Evolutionary conservation across 2,113 vertebrate genomes (phyloP).

Genomic region (Semicossyphus pulcher): DNA sequence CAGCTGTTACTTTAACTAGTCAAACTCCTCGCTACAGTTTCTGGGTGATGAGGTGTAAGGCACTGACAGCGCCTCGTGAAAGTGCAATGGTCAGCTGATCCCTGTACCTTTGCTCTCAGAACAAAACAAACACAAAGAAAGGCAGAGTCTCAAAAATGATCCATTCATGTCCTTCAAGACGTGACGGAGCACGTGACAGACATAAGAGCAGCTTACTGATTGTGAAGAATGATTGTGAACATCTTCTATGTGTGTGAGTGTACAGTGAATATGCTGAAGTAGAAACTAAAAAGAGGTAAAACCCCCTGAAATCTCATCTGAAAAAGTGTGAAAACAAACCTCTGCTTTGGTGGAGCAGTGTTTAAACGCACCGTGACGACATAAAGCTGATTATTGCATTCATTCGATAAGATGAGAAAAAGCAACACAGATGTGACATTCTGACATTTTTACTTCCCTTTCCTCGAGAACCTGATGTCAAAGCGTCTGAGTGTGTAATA

Average conservation of each 20-base stretch:
- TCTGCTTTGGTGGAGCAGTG: slow-evolving; percentile 41
- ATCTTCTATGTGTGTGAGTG: background rate
- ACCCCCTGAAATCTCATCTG: background rate
- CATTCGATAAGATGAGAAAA: slow-evolving; percentile 32
- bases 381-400: slow-evolving; percentile 53
- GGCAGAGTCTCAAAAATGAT: background rate
- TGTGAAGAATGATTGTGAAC: background rate
- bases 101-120: slow-evolving; percentile 21
- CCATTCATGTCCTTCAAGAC: background rate
- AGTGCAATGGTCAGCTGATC: slow-evolving; percentile 56
- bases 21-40: slow-evolving; percentile 29
- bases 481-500: slow-evolving; percentile 10
- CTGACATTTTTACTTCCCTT: slow-evolving; percentile 24
- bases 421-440: slow-evolving; percentile 8
- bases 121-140: background rate
- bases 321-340: background rate
- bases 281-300: slow-evolving; percentile 4
- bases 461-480: too few relatives aligned
- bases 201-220: slow-evolving; percentile 16
- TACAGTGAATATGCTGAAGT: slow-evolving; percentile 49
- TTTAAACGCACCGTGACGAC: slow-evolving; percentile 37
- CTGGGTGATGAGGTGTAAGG: slow-evolving; percentile 66
- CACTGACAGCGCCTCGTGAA: slow-evolving; percentile 50
- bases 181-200: slow-evolving; percentile 7
- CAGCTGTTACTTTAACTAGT: background rate